Evolutionary conservation across 2,113 vertebrate species (phyloP).

Genomic region (Hystrix cristata): DNA sequence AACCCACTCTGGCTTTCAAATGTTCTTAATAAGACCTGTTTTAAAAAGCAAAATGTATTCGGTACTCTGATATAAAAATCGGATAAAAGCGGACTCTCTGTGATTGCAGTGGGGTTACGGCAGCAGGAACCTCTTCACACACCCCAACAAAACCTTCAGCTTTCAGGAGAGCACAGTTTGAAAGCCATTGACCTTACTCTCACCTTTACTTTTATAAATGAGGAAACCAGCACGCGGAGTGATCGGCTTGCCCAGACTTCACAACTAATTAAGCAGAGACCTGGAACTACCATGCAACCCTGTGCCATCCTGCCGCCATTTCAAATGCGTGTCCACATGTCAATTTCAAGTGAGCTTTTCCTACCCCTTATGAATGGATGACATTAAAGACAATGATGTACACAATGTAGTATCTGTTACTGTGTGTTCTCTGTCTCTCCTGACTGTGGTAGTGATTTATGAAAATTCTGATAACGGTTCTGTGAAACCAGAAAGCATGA

Average conservation of each 20-base stretch:
- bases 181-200: background rate
- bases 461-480: background rate
- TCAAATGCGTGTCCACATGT: slow-evolving; percentile 13
- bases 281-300: background rate
- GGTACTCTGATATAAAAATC: background rate
- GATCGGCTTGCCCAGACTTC: background rate
- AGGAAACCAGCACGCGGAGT: background rate
- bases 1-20: background rate
- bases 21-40: slow-evolving; percentile 8
- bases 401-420: background rate
- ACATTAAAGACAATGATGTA: background rate
- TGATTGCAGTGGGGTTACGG: background rate
- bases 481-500: background rate
- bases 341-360: background rate
- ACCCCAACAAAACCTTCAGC: background rate
- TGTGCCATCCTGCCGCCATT: background rate
- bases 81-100: background rate
- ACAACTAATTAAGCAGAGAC: background rate
- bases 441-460: background rate
- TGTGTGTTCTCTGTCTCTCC: background rate
- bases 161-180: background rate
- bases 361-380: background rate
- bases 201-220: background rate
- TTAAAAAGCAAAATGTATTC: background rate
- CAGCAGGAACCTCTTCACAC: background rate